phyloP scores from a whole-genome alignment of 2,113 vertebrate genomes.

The Trematomus loennbergii region DNA sequence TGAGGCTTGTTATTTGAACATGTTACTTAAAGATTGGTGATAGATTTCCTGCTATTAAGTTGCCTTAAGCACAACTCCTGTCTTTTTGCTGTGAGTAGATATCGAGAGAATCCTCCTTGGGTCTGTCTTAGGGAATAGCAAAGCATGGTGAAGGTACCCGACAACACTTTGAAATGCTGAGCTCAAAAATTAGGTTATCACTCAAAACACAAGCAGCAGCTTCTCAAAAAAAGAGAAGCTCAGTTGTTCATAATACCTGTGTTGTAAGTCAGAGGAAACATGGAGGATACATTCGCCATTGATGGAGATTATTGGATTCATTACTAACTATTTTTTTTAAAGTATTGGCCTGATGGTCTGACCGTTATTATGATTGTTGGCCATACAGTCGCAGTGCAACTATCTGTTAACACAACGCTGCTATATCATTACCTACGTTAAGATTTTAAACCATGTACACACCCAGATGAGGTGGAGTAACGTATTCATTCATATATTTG shows the following conservation, averaged over 20 bases:
- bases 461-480: background rate
- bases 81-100: slow-evolving; percentile 34
- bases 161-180: slow-evolving; percentile 22
- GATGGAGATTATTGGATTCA: background rate
- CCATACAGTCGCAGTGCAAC: background rate
- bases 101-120: slow-evolving; percentile 15
- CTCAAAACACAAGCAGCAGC: slow-evolving; percentile 31
- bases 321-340: background rate
- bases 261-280: slow-evolving; percentile 2
- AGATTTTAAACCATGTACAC: background rate
- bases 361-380: background rate
- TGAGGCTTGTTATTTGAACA: slow-evolving; percentile 52
- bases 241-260: background rate
- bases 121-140: slow-evolving; percentile 19
- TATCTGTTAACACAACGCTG: background rate
- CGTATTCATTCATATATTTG: background rate
- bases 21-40: slow-evolving; percentile 44
- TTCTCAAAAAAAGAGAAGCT: slow-evolving; percentile 15
- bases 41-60: slow-evolving; percentile 20
- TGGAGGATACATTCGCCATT: background rate
- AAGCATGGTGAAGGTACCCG: slow-evolving; percentile 17
- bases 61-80: slow-evolving; percentile 25
- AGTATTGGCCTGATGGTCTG: background rate
- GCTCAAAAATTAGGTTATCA: slow-evolving; percentile 49
- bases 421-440: background rate